Percentiles rank a stretch among this genome's conserved stretches.
These are phyloP conservation scores for Cygnus olor DNA, from an alignment of 2,797 vertebrate species.

Conservation along the genomic window DNA sequence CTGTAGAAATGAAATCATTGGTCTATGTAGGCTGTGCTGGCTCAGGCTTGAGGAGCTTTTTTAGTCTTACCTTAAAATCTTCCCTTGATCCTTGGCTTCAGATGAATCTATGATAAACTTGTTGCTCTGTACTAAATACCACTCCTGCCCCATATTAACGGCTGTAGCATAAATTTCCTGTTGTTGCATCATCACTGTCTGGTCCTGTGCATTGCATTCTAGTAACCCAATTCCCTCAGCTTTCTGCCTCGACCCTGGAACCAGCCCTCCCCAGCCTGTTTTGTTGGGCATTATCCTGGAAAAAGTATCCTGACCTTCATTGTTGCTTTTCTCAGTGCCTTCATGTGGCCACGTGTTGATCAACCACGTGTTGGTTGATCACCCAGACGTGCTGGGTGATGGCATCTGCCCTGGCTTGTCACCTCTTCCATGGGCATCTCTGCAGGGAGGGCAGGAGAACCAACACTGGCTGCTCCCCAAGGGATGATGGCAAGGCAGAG, in stretches of 20 bases:
- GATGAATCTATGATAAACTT: background rate
- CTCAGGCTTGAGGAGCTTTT: background rate
- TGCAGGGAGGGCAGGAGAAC: background rate
- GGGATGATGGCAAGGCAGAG: background rate
- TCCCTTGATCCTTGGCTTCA: background rate
- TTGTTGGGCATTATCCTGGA: background rate
- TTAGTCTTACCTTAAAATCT: background rate
- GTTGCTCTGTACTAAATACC: background rate
- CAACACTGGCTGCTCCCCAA: fast-evolving
- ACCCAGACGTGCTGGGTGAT: background rate
- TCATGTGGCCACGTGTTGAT: background rate
- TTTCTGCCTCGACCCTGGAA: background rate
- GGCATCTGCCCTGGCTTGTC: background rate
- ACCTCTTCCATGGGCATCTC: background rate
- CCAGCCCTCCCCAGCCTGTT: background rate
- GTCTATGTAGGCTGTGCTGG: background rate
- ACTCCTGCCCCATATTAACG: background rate
- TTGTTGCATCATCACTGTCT: background rate
- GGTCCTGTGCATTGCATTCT: no score
- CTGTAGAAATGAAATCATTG: background rate
- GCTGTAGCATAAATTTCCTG: background rate
- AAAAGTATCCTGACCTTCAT: background rate
- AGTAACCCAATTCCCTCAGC: background rate
- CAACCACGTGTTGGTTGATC: background rate
- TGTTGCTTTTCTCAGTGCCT: background rate